Percentiles rank a stretch among this genome's conserved stretches.
Conservation (phyloP, 2,113 vertebrate species). For the Pagrus major region DNA sequence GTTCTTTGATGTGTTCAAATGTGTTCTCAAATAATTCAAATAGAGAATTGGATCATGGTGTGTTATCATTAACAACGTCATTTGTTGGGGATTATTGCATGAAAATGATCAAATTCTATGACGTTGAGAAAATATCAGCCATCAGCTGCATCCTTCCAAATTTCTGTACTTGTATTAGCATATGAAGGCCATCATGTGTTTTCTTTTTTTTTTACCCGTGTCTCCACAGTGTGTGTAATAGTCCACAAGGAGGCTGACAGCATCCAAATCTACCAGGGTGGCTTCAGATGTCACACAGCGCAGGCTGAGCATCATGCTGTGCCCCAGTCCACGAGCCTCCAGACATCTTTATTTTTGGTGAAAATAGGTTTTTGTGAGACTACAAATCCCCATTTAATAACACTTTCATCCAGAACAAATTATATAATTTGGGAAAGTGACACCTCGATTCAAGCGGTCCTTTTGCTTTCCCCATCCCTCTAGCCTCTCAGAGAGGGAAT, state of each 20-base stretch:
- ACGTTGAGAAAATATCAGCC: not conserved
- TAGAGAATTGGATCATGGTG: not conserved
- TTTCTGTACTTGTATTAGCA: not conserved
- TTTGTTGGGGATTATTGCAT: not conserved
- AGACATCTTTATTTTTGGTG: not conserved
- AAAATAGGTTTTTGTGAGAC: constrained; percentile 2
- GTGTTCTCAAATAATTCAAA: not conserved
- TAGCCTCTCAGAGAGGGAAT: constrained; percentile 2
- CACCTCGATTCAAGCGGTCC: not conserved
- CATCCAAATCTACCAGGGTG: constrained; percentile 11
- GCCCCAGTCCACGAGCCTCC: constrained; percentile 4
- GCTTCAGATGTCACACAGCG: constrained; percentile 34
- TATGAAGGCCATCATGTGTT: constrained; percentile 9
- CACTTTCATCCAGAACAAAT: not conserved
- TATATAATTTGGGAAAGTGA: not conserved
- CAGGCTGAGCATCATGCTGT: constrained; percentile 13
- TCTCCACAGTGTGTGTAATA: not conserved
- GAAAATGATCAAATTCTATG: constrained; percentile 12
- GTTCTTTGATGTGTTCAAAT: too few species aligned
- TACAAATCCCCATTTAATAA: not conserved
- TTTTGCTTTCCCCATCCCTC: not conserved
- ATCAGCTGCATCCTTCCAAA: constrained; percentile 3
- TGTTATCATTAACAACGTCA: not conserved
- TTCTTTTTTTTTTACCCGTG: constrained; percentile 2
- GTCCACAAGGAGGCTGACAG: constrained; percentile 22